Base-by-base conservation (phyloP, 2,113 vertebrate species). In the Alosa alosa region DNA sequence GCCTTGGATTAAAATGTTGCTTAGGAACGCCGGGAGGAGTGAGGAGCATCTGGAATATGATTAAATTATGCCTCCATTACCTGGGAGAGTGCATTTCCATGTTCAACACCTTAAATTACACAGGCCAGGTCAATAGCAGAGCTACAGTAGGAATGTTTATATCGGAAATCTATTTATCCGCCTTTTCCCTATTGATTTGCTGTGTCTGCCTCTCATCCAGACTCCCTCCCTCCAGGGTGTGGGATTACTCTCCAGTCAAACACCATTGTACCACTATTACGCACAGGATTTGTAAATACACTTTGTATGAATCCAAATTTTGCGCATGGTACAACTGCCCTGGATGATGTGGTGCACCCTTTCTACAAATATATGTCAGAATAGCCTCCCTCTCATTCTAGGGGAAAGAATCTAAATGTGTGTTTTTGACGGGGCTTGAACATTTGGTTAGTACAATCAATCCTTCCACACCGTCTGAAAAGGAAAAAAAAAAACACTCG, bases 91-190 rank as follows among this genome's bases (percentile, higher is more conserved):
- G 81, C 88, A 88, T 47, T 90, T 86, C 52, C 83, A 46, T 88
- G 86, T 90, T 91, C 90, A 75, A 91, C 91, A 93, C 89, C 90
- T 92, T 89, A 85, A 88, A 89, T 92, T 91, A 90, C 91, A 90
- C 83, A 82, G 81, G 83, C 46, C 0, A 82, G 87, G 87, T 91
- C 90, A 92, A 92, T 90, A 90, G 78, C 87, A 82, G 68, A 87
- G 85, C 82, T 84, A 78, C 86, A 86, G 84, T 44, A 11, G 81
- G 87, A 89, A 81, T 85, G 64, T 88, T 92, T 89, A 44, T 90
- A 90, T 90, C 86, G 88, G 89, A 92, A 92, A 93, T 90, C 91
- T 90, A 92, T 93, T 91, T 60, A 89, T 93, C 89, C 87, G 84
- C 87, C 91, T 89, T 87, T 86, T 82, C 81, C 10, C 36, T 88